A percentile compares a stretch with the other conserved stretches of the same genome.
phyloP scores from a whole-genome alignment of 2,888 invertebrate species.

The Campoplex capitator region DNA sequence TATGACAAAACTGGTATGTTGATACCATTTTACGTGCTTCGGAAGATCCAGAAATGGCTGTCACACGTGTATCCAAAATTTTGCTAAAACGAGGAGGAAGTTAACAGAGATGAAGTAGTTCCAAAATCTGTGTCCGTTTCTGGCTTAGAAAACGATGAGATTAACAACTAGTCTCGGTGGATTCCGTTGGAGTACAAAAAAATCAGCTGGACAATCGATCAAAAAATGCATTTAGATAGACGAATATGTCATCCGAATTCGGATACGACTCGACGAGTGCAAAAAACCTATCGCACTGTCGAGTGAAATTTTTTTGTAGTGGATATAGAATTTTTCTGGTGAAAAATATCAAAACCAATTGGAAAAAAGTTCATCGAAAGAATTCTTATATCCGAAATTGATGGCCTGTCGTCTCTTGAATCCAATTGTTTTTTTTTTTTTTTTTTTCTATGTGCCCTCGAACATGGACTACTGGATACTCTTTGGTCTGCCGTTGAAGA shows the following conservation, averaged over 20 bases:
- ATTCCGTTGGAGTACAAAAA: not conserved
- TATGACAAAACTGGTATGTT: conserved; percentile 42
- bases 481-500: not conserved
- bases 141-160: not conserved
- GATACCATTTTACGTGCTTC: conserved; percentile 33
- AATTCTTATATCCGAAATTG: too few relatives aligned
- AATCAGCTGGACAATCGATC: too few relatives aligned
- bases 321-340: too few relatives aligned
- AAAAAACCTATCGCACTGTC: too few relatives aligned
- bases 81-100: conserved; percentile 56
- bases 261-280: too few relatives aligned
- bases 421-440: not conserved
- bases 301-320: too few relatives aligned
- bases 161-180: not conserved
- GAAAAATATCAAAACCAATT: too few relatives aligned
- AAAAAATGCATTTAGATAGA: not conserved
- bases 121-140: not conserved
- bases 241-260: not conserved
- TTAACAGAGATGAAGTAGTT: not conserved
- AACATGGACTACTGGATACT: not conserved
- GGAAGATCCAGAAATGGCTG: conserved; percentile 45
- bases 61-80: conserved; percentile 67
- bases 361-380: too few relatives aligned
- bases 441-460: not conserved
- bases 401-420: not conserved